Percentiles rank a stretch among this genome's conserved stretches.
Evolutionary conservation across 2,888 invertebrate genomes (phyloP).

Genomic region (Pristionchus exspectatus): DNA sequence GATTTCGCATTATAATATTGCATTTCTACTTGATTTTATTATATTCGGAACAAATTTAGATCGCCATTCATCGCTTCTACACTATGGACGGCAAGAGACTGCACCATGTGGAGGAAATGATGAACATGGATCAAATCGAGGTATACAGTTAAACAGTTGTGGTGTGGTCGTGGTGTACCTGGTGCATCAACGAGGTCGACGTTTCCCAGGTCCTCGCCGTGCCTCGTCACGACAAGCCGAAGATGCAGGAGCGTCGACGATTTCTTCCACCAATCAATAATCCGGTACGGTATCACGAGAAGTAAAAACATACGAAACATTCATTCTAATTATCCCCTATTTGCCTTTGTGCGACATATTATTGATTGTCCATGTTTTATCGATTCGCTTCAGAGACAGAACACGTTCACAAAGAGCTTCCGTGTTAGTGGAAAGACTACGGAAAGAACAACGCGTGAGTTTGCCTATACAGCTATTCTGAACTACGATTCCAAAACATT

Average conservation of each 20-base stretch:
- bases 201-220: conserved; percentile 71
- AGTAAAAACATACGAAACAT: too few relatives aligned
- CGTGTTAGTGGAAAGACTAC: neutral
- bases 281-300: neutral
- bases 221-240: conserved; percentile 71
- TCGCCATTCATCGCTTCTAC: conserved; percentile 72
- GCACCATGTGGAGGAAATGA: conserved; percentile 64
- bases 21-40: neutral
- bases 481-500: too few relatives aligned
- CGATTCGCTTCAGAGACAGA: neutral
- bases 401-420: conserved; percentile 12
- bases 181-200: neutral
- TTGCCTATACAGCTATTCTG: neutral
- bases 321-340: too few relatives aligned
- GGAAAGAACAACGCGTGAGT: conserved; percentile 6
- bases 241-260: conserved; percentile 53
- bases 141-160: conserved; percentile 54
- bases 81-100: conserved; percentile 70
- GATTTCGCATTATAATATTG: neutral
- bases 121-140: conserved; percentile 63
- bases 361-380: neutral
- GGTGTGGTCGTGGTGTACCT: neutral
- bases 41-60: conserved; percentile 45
- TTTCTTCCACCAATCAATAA: conserved; percentile 62
- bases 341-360: neutral